Conservation (phyloP, 2,888 invertebrate genomes). For the Nomada goodeniana region DNA sequence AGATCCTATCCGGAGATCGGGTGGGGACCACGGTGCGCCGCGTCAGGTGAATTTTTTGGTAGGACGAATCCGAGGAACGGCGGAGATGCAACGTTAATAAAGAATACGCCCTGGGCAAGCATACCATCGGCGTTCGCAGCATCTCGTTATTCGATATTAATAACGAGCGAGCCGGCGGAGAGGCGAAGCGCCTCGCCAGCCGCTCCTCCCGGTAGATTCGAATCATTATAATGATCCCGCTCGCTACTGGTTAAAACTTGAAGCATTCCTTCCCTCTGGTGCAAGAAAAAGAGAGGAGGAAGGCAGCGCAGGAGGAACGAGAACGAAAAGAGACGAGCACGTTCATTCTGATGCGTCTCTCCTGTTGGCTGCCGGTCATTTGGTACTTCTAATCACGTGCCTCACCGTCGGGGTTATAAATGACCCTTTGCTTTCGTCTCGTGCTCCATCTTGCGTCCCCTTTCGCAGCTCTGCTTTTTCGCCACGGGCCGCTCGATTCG, state of each 20-base stretch:
- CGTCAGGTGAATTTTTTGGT: constrained; percentile 72
- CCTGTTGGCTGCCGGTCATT: constrained; percentile 68
- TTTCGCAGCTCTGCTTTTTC: constrained; percentile 59
- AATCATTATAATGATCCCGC: constrained; percentile 82
- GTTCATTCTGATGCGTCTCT: constrained; percentile 46
- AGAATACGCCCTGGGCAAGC: constrained; percentile 80
- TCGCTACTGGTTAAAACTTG: constrained; percentile 78
- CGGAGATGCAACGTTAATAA: constrained; percentile 82
- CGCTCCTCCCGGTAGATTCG: constrained; percentile 75
- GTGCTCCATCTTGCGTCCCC: constrained; percentile 72
- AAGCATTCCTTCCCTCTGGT: constrained; percentile 73
- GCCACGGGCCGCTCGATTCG: constrained; percentile 64
- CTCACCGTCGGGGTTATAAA: constrained; percentile 75
- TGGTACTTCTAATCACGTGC: constrained; percentile 79
- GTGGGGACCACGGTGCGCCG: constrained; percentile 11
- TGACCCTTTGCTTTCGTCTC: constrained; percentile 74
- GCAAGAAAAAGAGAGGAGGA: constrained; percentile 37
- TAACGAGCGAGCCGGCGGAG: constrained; percentile 76
- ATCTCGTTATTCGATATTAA: constrained; percentile 84
- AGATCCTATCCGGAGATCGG: constrained; percentile 25
- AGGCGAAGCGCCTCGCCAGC: constrained; percentile 47
- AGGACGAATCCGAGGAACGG: constrained; percentile 57
- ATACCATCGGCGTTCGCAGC: constrained; percentile 78
- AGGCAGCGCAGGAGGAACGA: constrained; percentile 10
- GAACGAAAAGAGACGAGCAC: constrained; percentile 12